Base-by-base conservation (phyloP, 1,140 invertebrate genomes). In the Drosophila seguyi region DNA sequence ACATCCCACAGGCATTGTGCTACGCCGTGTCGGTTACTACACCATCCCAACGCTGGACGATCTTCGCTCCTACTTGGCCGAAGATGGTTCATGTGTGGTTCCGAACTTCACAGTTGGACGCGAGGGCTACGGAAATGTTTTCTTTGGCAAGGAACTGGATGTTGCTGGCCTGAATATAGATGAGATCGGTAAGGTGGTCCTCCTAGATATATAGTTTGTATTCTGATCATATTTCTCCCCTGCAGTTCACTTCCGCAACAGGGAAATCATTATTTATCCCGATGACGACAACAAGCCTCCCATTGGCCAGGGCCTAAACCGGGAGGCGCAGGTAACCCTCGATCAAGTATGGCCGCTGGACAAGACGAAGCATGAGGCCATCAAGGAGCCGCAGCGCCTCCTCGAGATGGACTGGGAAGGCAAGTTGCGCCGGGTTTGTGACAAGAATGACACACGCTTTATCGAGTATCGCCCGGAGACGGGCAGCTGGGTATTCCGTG, bases 261-360 rank as follows among this genome's bases (percentile, higher is more conserved):
- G 96, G 82, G 96, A 97, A 93, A 94, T 97, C 3, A 95, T 95
- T 20, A 94, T 96, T 42, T 96, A 96, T 93, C 95, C 95, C 0
- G 95, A 96, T 66, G 96, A 96, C 65, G 93, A 93, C 3, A 94
- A 94, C 57, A 96, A 96, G 93, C 94, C 98, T 16, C 94, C 96
- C 0, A 93, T 97, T 8, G 98, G 98, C 0, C 93, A 95, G 60
- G 98, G 97, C 0, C 93, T 99, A 6, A 99, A 99, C 93, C 94
- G 97, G 25, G 95, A 95, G 38, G 99, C 99, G 5, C 96, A 99
- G 92, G 96, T 98, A 1, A 99, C 98, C 0, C 93, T 99, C 38
- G 98, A 99, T 92, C 94, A 97, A 79, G 97, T 99, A 4, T 99
- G 98, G 97, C 99, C 99, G 0, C 93, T 95, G 18, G 97, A 99